A percentile compares a stretch with the other conserved stretches of the same genome.
phyloP scores from a whole-genome alignment of 2,797 vertebrate species.

The Florisuga fusca region DNA sequence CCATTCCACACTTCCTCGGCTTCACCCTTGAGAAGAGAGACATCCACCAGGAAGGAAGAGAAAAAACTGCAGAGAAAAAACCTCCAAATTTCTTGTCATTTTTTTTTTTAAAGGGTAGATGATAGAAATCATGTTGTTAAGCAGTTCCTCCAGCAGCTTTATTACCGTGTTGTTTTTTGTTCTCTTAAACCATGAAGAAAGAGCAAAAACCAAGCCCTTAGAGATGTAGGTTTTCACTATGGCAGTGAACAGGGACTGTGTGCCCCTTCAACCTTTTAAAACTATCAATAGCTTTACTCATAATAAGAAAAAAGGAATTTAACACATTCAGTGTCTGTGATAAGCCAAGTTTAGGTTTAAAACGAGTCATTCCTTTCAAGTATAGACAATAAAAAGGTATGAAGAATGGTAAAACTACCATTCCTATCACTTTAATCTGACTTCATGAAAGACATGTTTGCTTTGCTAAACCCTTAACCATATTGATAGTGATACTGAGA shows the following conservation, averaged over 20 bases:
- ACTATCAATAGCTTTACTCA: constrained; percentile 51
- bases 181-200: background rate
- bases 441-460: background rate
- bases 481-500: background rate
- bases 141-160: background rate
- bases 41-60: constrained; percentile 38
- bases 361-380: constrained; percentile 43
- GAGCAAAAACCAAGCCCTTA: background rate
- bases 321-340: background rate
- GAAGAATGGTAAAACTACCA: background rate
- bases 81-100: background rate
- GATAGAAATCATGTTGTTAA: background rate
- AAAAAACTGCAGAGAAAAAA: background rate
- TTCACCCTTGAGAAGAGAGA: constrained; percentile 11
- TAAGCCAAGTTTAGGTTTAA: constrained; percentile 48
- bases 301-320: constrained; percentile 6
- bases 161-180: background rate
- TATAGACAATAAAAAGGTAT: constrained; percentile 55
- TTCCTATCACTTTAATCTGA: background rate
- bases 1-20: too few species aligned
- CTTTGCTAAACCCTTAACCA: background rate
- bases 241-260: constrained; percentile 41
- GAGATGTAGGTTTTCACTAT: background rate
- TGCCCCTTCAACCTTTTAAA: constrained; percentile 39
- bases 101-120: background rate